Evolutionary conservation across 2,888 invertebrate species (phyloP).

Genomic region (Piscicola geometra): DNA sequence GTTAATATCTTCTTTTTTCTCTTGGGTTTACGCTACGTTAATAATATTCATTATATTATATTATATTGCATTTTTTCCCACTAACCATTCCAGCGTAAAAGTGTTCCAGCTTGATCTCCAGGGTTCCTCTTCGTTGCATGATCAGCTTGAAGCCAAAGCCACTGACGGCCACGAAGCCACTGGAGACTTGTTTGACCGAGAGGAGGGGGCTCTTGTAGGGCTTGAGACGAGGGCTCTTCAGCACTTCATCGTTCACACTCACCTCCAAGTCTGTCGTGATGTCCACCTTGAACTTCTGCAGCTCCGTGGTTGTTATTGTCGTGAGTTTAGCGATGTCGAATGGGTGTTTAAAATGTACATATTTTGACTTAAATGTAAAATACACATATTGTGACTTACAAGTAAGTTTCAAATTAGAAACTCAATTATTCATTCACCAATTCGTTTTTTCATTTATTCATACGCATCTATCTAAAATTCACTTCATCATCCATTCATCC

Average conservation of each 20-base stretch:
- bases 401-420: no score
- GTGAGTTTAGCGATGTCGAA: no score
- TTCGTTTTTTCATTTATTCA: no score
- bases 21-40: background rate
- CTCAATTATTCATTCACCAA: no score
- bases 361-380: no score
- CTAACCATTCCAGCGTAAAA: conserved; percentile 35
- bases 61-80: no score
- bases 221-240: conserved; percentile 31
- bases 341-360: no score
- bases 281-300: conserved; percentile 32
- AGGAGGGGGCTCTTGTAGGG: conserved; percentile 33
- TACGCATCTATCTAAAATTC: no score
- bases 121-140: conserved; percentile 22
- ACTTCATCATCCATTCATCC: no score
- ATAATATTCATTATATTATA: no score
- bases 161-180: conserved; percentile 25
- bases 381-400: no score
- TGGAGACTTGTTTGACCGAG: conserved; percentile 33
- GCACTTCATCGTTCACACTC: conserved; percentile 30
- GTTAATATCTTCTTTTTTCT: background rate
- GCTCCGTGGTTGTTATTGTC: no score
- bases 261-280: conserved; percentile 9
- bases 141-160: conserved; percentile 37
- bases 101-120: conserved; percentile 36